A percentile compares a stretch with the other conserved stretches of the same genome.
Evolutionary conservation across 2,888 invertebrate species (phyloP).

Genomic region (Amblyteles armatorius): DNA sequence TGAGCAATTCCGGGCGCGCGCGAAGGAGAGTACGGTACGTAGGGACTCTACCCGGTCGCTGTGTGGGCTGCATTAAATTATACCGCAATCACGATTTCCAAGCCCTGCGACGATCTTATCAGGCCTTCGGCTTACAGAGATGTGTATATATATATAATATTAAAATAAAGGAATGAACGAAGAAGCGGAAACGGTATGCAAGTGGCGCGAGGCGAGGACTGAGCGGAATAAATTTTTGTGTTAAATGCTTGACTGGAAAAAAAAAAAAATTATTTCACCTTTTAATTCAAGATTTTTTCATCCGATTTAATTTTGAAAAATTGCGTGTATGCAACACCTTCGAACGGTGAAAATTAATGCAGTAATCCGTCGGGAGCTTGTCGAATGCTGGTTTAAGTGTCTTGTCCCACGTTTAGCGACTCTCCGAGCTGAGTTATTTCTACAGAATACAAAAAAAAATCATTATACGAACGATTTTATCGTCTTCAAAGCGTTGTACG

Average conservation of each 20-base stretch:
- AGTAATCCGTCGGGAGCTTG: no score
- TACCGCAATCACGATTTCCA: conserved; percentile 72
- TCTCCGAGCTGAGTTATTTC: background rate
- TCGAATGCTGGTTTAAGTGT: background rate
- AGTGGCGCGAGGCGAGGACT: conserved; percentile 64
- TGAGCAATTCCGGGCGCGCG: conserved; percentile 48
- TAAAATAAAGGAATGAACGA: conserved; percentile 11
- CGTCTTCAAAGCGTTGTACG: background rate
- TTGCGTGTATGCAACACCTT: no score
- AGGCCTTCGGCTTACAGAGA: conserved; percentile 50
- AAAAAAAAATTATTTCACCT: no score
- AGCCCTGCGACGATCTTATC: conserved; percentile 71
- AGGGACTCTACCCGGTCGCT: conserved; percentile 36
- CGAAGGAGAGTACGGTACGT: conserved; percentile 31
- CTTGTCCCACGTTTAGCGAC: background rate
- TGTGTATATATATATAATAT: conserved; percentile 11
- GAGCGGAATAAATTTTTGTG: background rate
- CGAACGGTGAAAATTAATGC: no score
- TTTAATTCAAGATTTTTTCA: no score
- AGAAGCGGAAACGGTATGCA: conserved; percentile 64
- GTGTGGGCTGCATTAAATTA: conserved; percentile 72
- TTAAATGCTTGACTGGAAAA: no score
- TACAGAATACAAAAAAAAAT: background rate
- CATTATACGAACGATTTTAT: background rate
- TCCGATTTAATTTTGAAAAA: no score